These are phyloP conservation scores for Arvicola amphibius DNA, from an alignment of 2,797 vertebrate genomes.

Conservation along the genomic window DNA sequence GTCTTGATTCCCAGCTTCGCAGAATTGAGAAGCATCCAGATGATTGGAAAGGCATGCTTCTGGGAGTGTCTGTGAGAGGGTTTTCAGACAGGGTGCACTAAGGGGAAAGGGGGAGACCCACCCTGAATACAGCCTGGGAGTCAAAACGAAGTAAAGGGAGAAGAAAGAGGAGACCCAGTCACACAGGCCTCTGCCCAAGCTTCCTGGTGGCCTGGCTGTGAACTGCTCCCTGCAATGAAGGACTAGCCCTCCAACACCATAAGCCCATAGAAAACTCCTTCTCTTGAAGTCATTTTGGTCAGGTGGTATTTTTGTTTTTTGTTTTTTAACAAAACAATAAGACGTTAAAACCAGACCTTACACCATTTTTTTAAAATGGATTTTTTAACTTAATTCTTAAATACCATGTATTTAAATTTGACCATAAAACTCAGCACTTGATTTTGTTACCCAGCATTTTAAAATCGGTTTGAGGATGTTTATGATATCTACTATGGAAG, in stretches of 20 bases:
- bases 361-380: not conserved
- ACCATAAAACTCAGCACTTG: not conserved
- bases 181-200: not conserved
- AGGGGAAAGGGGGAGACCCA: not conserved
- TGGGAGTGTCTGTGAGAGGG: not conserved
- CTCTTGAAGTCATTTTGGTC: not conserved
- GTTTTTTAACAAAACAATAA: not conserved
- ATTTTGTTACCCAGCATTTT: constrained; percentile 15
- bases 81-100: not conserved
- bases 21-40: not conserved
- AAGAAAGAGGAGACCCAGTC: not conserved
- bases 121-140: not conserved
- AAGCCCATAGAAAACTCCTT: not conserved
- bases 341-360: not conserved
- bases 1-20: not conserved
- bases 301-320: no score
- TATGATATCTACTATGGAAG: not conserved
- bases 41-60: not conserved
- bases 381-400: constrained; percentile 55
- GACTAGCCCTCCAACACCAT: not conserved
- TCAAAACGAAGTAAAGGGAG: not conserved
- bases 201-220: not conserved
- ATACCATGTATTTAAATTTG: no score
- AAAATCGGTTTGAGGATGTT: constrained; percentile 14
- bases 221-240: not conserved